Conservation (phyloP, 2,888 invertebrate species). For the Eilema depressum region DNA sequence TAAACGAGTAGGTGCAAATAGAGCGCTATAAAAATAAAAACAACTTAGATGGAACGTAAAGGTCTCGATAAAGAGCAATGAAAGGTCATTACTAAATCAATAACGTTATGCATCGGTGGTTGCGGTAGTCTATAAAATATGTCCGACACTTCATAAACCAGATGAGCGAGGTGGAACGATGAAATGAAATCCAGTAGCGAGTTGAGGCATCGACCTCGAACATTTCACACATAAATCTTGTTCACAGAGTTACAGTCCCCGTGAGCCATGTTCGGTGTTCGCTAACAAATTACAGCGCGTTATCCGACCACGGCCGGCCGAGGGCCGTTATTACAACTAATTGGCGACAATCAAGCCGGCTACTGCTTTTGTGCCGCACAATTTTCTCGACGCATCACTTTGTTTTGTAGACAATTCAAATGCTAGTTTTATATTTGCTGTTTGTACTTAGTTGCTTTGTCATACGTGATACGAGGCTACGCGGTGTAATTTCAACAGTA, state of each 20-base stretch:
- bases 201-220: constrained; percentile 72
- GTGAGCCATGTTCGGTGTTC: constrained; percentile 55
- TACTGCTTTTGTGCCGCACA: constrained; percentile 70
- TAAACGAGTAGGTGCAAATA: neutral
- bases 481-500: neutral
- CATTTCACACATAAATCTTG: constrained; percentile 81
- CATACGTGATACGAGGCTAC: neutral
- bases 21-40: neutral
- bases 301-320: constrained; percentile 64
- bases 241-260: constrained; percentile 60
- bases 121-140: constrained; percentile 51
- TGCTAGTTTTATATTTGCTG: constrained; percentile 29
- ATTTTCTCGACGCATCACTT: constrained; percentile 62
- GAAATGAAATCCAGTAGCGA: constrained; percentile 54
- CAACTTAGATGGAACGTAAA: constrained; percentile 13
- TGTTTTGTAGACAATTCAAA: constrained; percentile 54
- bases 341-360: constrained; percentile 81
- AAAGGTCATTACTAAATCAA: constrained; percentile 57
- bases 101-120: constrained; percentile 46
- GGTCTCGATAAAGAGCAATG: constrained; percentile 57
- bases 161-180: constrained; percentile 44
- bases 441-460: constrained; percentile 4
- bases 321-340: constrained; percentile 82
- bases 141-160: constrained; percentile 61
- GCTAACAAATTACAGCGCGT: constrained; percentile 77